Evolutionary conservation across 2,888 invertebrate species (phyloP).

Genomic region (Resseliella maxima): DNA sequence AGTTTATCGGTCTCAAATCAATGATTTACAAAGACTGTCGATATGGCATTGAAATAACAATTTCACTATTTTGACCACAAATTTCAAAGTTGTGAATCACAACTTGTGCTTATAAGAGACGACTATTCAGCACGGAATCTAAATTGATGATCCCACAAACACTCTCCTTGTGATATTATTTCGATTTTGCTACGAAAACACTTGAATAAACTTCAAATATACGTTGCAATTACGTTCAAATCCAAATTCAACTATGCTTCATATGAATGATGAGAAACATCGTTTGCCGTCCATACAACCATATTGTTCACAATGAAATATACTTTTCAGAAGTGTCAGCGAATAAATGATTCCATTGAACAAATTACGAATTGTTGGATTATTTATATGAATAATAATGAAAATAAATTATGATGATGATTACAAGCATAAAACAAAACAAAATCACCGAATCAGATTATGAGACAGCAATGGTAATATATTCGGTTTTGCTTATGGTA

Average conservation of each 20-base stretch:
- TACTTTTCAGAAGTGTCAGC: neutral
- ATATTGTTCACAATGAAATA: neutral
- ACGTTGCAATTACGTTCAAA: too few relatives aligned
- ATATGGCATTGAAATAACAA: too few relatives aligned
- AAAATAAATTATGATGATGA: neutral
- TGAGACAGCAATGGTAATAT: neutral
- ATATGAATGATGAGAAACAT: neutral
- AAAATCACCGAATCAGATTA: neutral
- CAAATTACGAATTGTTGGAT: slow-evolving; percentile 1
- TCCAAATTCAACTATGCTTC: too few relatives aligned
- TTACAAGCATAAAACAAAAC: slow-evolving; percentile 18
- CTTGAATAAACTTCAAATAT: too few relatives aligned
- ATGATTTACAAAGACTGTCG: too few relatives aligned
- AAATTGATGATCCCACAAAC: neutral
- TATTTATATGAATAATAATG: slow-evolving; percentile 35
- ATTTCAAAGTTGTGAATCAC: too few relatives aligned
- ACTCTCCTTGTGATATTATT: slow-evolving; percentile 1
- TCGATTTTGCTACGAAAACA: neutral
- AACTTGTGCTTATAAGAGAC: neutral
- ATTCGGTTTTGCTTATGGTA: neutral
- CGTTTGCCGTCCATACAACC: neutral
- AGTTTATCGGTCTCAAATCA: too few relatives aligned
- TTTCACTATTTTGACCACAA: too few relatives aligned
- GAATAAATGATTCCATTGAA: neutral
- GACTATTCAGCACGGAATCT: neutral